Percentiles rank a stretch among this genome's conserved stretches.
Conservation (phyloP, 2,113 vertebrate species). For the Penelope pileata region DNA sequence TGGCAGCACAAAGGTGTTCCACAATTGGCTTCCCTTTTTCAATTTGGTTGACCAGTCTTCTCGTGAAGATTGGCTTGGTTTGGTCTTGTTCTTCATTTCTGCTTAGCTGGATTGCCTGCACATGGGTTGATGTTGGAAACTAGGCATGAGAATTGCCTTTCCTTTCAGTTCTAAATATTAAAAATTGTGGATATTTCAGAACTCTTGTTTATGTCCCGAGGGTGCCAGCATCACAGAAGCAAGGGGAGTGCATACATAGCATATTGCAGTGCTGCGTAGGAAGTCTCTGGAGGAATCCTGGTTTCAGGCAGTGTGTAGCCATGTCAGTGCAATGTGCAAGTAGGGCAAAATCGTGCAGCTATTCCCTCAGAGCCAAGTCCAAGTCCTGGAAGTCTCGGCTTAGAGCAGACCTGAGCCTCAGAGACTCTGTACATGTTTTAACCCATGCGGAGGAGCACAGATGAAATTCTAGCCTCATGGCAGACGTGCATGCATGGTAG, state of each 20-base stretch:
- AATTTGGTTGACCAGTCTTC: neutral
- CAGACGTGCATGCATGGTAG: fast-evolving
- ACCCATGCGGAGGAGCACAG: neutral
- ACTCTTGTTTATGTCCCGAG: neutral
- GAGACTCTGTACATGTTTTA: neutral
- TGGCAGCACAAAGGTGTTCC: neutral
- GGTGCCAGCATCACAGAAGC: neutral
- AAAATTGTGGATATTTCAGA: neutral
- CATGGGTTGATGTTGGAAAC: neutral
- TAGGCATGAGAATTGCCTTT: neutral
- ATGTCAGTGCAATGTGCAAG: neutral
- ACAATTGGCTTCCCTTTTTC: neutral
- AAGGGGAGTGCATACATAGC: fast-evolving
- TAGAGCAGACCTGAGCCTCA: neutral
- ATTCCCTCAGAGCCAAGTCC: neutral
- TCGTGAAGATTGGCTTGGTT: neutral
- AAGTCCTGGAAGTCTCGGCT: neutral
- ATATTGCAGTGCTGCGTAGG: neutral
- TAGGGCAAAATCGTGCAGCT: neutral
- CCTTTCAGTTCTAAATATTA: neutral
- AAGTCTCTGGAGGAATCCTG: neutral
- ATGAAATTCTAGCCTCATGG: neutral
- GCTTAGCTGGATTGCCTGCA: neutral
- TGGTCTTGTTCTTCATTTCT: neutral
- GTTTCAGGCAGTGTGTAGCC: fast-evolving